Conservation (phyloP, 2,888 invertebrate genomes). For the Pristionchus maxplancki region DNA sequence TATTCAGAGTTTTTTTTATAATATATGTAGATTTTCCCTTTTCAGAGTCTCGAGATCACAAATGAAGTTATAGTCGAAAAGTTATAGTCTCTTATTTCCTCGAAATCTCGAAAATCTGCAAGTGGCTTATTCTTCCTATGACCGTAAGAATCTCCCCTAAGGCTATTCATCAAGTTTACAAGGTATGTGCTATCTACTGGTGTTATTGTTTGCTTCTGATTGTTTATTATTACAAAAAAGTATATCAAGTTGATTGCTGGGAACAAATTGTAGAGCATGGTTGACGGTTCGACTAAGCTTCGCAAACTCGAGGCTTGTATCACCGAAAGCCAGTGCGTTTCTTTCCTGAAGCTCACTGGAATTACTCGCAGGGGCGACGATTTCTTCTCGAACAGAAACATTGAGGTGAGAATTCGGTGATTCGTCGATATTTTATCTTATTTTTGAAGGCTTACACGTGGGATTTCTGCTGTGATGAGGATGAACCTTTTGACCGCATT, state of each 20-base stretch:
- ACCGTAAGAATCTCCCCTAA: background rate
- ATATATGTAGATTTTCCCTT: background rate
- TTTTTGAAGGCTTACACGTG: background rate
- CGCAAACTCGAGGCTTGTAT: background rate
- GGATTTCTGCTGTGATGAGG: background rate
- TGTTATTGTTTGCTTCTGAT: background rate
- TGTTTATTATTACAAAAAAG: background rate
- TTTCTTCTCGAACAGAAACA: background rate
- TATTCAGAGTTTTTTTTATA: too few relatives aligned
- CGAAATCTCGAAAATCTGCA: background rate
- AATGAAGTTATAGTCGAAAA: background rate
- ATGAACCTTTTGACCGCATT: background rate
- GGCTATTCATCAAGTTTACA: background rate
- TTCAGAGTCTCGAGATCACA: background rate
- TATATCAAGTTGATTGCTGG: too few relatives aligned
- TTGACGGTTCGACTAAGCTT: background rate
- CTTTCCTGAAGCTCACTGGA: background rate
- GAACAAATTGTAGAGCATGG: too few relatives aligned
- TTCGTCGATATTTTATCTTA: background rate
- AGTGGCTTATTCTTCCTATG: background rate
- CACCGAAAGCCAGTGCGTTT: background rate
- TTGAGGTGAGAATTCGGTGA: background rate
- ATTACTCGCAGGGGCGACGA: background rate
- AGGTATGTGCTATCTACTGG: too few relatives aligned
- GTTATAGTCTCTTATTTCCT: background rate